Base-by-base conservation (phyloP, 2,113 vertebrate species). In the Agelaius phoeniceus region DNA sequence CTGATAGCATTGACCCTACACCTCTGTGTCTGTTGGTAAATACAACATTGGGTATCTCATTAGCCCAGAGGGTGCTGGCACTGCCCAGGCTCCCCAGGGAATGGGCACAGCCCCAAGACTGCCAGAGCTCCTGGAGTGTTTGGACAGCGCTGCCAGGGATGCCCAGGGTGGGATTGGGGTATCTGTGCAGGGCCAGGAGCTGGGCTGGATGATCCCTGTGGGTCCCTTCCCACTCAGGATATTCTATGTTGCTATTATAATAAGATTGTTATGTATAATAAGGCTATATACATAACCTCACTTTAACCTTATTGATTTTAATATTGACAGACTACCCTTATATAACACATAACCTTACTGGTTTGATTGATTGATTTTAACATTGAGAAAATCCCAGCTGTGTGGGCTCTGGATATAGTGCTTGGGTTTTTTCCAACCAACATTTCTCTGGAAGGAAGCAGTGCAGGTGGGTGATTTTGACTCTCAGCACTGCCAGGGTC, bases 141-240 rank as follows among this genome's bases (percentile, higher is more conserved):
- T 55, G 79, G 55, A 7, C 17, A 68, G 0, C 0, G 0, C 7
- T 52, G 0, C 0, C 46, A 69, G 55, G 48, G 37, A 33, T 76
- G 44, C 1, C 0, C 63, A 49, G 35, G 31, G 30, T 43, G 31
- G 48, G 48, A 7, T 43, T 76, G 87, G 14, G 48, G 31, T 19
- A 41, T 62, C 48, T 69, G 48, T 22, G 48, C 57, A 77, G 22
- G 41, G 10, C 2, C 26, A 8, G 41, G 15, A 0, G 48, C 0
- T 62, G 74, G n/a, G 2, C 23, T 61, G 3, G 33, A 20, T 78
- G 65, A 10, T 49, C 22, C 31, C 16, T 1, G 2, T 11, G 31
- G 26, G 15, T 43, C 35, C 22, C 31, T 63, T 84, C 49, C 49
- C 1, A 3, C 35, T 76, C 61, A n/a, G 52, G 52, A 30, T 39